These are phyloP conservation scores for Lepidocyrtinus sp. DNA, from an alignment of 2,888 invertebrate genomes.

Conservation along the genomic window DNA sequence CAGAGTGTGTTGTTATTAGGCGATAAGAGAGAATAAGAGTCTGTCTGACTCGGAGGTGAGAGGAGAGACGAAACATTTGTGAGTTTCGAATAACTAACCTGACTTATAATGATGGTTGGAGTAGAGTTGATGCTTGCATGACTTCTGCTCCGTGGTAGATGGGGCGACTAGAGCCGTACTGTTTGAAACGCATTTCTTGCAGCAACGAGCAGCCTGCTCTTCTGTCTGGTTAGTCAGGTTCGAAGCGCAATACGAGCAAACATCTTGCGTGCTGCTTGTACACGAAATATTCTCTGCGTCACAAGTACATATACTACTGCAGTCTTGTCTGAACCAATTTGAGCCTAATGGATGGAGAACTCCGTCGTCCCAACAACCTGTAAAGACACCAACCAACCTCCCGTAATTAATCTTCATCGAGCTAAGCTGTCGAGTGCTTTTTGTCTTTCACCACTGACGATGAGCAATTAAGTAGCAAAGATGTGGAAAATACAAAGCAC, in stretches of 20 bases:
- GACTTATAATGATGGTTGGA: constrained; percentile 68
- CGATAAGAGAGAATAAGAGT: too few relatives aligned
- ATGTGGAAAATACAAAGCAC: too few relatives aligned
- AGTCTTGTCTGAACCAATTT: constrained; percentile 70
- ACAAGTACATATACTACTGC: constrained; percentile 69
- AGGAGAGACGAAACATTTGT: neutral
- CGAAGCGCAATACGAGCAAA: constrained; percentile 66
- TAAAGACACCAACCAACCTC: constrained; percentile 44
- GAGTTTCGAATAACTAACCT: constrained; percentile 60
- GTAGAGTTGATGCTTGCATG: constrained; percentile 69
- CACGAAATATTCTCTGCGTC: constrained; percentile 59
- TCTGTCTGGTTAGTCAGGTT: constrained; percentile 56
- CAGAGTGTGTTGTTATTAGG: too few relatives aligned
- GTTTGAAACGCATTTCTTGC: constrained; percentile 65
- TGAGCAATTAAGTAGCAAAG: too few relatives aligned
- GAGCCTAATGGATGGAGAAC: constrained; percentile 64
- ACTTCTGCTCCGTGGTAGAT: constrained; percentile 56
- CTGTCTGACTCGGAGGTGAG: too few relatives aligned
- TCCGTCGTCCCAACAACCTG: constrained; percentile 84
- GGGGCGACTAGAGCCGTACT: constrained; percentile 42
- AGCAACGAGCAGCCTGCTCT: constrained; percentile 61
- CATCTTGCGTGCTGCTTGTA: constrained; percentile 41
- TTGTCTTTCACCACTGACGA: constrained; percentile 32
- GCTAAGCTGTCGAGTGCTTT: constrained; percentile 6
- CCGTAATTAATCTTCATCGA: constrained; percentile 41